Percentiles rank a stretch among this genome's conserved stretches.
phyloP scores from a whole-genome alignment of 2,113 vertebrate species.

The Cariama cristata region DNA sequence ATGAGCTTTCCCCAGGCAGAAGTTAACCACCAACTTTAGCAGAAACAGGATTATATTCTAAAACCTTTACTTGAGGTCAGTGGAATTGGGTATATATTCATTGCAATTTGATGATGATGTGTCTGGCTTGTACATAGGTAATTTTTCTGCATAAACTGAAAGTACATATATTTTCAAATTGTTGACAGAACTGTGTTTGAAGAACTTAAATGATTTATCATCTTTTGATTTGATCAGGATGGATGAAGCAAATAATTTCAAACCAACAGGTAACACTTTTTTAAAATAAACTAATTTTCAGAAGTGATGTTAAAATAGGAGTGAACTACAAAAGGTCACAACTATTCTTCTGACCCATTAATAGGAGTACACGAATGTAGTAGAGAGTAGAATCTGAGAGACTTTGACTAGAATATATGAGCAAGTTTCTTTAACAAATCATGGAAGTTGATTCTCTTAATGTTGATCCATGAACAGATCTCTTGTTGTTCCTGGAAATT shows the following conservation, averaged over 20 bases:
- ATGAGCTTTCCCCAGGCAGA: not conserved
- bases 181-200: constrained; percentile 90
- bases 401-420: not conserved
- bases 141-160: not conserved
- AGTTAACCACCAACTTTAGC: not conserved
- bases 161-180: constrained; percentile 43
- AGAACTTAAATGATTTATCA: constrained; percentile 92
- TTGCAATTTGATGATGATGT: not conserved
- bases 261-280: constrained; percentile 87
- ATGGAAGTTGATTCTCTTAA: not conserved
- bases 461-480: not conserved
- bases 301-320: not conserved
- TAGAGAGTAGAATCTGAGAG: not conserved
- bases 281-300: not conserved
- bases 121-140: not conserved
- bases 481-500: not conserved
- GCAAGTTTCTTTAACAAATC: not conserved
- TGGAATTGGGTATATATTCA: not conserved
- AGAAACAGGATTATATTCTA: not conserved
- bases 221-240: constrained; percentile 89
- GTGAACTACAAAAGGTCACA: not conserved
- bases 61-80: not conserved
- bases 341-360: not conserved
- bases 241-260: constrained; percentile 93
- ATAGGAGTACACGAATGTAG: not conserved